These are phyloP conservation scores for Distichodus sexfasciatus DNA, from an alignment of 2,797 vertebrate species.

Conservation along the genomic window DNA sequence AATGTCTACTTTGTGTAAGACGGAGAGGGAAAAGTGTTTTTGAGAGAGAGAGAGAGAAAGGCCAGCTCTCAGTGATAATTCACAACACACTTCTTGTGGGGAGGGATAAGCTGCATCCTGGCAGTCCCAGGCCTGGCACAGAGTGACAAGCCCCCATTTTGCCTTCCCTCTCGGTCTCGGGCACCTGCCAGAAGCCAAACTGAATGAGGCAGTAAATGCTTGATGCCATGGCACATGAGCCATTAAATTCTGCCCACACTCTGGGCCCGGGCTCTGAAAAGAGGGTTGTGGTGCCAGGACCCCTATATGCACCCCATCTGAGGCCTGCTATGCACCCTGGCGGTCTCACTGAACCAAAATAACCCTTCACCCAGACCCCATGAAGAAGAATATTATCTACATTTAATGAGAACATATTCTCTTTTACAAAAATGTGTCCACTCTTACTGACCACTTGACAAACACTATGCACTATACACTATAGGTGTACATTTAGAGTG, in stretches of 20 bases:
- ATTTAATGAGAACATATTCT: too few species aligned
- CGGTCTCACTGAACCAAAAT: not conserved
- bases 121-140: conserved; percentile 46
- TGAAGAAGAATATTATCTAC: not conserved
- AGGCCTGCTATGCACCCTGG: conserved; percentile 31
- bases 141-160: not conserved
- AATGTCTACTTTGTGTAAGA: not conserved
- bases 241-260: conserved; percentile 71
- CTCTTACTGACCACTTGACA: too few species aligned
- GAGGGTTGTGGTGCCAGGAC: conserved; percentile 42
- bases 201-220: conserved; percentile 59
- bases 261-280: conserved; percentile 39
- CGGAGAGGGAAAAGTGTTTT: not conserved
- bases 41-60: conserved; percentile 43
- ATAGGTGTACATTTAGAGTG: too few species aligned
- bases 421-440: too few species aligned
- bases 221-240: conserved; percentile 69
- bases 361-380: not conserved
- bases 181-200: conserved; percentile 38
- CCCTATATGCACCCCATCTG: conserved; percentile 16
- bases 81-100: conserved; percentile 31
- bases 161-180: conserved; percentile 27
- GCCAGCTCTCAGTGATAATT: conserved; percentile 34
- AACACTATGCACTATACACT: too few species aligned
- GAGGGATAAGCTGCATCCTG: conserved; percentile 53